Evolutionary conservation across 2,113 vertebrate species (phyloP).

Genomic region (Pyrgilauda ruficollis): DNA sequence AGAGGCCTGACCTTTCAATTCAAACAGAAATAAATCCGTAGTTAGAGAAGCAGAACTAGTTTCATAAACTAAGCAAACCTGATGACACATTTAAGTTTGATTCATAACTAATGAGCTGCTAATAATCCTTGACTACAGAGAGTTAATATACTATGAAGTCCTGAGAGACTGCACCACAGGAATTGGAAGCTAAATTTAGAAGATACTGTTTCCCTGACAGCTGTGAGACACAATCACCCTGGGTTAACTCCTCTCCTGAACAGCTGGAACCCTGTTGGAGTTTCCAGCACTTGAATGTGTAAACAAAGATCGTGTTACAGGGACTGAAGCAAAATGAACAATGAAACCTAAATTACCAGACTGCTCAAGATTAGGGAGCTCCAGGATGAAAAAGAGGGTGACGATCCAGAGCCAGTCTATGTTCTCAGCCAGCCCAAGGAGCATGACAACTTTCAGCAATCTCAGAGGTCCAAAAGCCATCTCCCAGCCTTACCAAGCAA

Average conservation of each 20-base stretch:
- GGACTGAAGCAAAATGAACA: neutral
- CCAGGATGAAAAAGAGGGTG: neutral
- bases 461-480: neutral
- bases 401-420: neutral
- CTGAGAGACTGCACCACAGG: neutral
- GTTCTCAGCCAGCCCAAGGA: neutral
- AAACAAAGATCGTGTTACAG: neutral
- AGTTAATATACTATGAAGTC: neutral
- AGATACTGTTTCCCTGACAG: neutral
- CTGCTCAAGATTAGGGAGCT: neutral
- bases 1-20: constrained; percentile 85
- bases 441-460: neutral
- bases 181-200: neutral
- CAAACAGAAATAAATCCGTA: neutral
- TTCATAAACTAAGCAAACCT: neutral
- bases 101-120: neutral
- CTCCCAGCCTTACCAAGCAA: constrained; percentile 83
- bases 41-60: neutral
- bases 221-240: neutral
- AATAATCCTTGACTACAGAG: neutral
- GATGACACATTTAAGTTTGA: neutral
- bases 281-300: neutral
- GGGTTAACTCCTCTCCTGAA: neutral
- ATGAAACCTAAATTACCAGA: neutral
- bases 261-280: neutral